phyloP scores from a whole-genome alignment of 2,888 invertebrate species.

The Sesia bembeciformis region DNA sequence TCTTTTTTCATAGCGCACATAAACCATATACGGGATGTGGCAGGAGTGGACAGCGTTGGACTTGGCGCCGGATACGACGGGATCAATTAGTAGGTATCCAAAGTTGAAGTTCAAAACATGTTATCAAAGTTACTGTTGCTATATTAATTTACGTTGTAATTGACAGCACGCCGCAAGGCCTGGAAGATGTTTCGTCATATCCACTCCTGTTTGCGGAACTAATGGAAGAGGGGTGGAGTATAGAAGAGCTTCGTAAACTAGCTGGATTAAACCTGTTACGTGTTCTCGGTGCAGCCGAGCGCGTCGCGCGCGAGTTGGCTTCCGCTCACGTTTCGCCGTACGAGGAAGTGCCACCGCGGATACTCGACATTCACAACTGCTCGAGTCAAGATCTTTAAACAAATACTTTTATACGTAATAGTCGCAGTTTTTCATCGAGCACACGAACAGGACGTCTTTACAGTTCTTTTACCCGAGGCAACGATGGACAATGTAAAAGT shows the following conservation, averaged over 20 bases:
- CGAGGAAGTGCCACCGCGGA: conserved; percentile 79
- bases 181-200: conserved; percentile 87
- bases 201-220: conserved; percentile 85
- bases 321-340: conserved; percentile 81
- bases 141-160: too few species aligned
- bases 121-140: too few species aligned
- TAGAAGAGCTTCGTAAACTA: conserved; percentile 83
- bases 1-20: conserved; percentile 80
- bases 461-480: background rate
- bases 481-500: background rate
- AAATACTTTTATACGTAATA: background rate
- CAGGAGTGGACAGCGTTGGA: conserved; percentile 91
- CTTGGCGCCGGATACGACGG: conserved; percentile 93
- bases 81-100: conserved; percentile 87
- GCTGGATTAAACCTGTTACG: conserved; percentile 85
- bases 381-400: conserved; percentile 74
- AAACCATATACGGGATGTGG: conserved; percentile 89
- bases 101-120: too few species aligned
- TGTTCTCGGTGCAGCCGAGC: conserved; percentile 81
- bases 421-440: background rate
- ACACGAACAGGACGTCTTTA: background rate
- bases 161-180: conserved; percentile 84
- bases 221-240: conserved; percentile 85
- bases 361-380: conserved; percentile 77
- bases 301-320: conserved; percentile 81